Evolutionary conservation across 2,797 vertebrate species (phyloP), one percentile per base, ranked within the genome.

Genomic region (Labeo calbasu): DNA sequence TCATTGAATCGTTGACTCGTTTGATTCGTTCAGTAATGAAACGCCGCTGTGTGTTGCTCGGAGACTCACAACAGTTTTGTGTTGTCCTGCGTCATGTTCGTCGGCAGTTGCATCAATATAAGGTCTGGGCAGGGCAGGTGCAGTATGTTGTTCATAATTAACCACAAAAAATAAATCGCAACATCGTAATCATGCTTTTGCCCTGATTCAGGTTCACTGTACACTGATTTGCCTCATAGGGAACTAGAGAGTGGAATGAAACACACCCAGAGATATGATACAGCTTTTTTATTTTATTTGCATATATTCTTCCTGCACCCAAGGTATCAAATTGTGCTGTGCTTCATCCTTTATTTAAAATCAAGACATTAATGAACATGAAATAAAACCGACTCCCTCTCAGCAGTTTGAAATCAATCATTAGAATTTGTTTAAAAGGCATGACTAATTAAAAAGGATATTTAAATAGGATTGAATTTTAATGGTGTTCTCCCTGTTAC

Each of bases 381-480:
- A 94, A 93, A 94, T 82, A 89, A 80, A 86, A 81, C 66, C 51
- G 65, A 40, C 69, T 23, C 92, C 91, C 92, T 92, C 91, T 90
- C 86, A 92, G 94, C 94, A 94, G 94, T 94, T 94, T 93, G 88
- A 92, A 94, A 89, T 94, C 93, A 94, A 94, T 95, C 94, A 95
- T 95, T 94, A 94, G 93, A 94, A 95, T 94, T 92, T 93, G 94
- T 95, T 95, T 95, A 94, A 95, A 95, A 84, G 92, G 91, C 94
- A 95, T 95, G 95, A 95, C 94, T 95, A 95, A 96, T 95, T 96
- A 95, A 94, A 94, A 92, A 94, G 85, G 94, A 94, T 93, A 93
- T 95, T 95, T 94, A 93, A 95, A 95, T 93, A 89, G 92, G 91
- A 94, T 94, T 94, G 94, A 94, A 95, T 95, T 95, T 95, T 94